Evolutionary conservation across 2,888 invertebrate genomes (phyloP), one percentile per base, ranked within the genome.

Genomic region (Drosophila conformis): DNA sequence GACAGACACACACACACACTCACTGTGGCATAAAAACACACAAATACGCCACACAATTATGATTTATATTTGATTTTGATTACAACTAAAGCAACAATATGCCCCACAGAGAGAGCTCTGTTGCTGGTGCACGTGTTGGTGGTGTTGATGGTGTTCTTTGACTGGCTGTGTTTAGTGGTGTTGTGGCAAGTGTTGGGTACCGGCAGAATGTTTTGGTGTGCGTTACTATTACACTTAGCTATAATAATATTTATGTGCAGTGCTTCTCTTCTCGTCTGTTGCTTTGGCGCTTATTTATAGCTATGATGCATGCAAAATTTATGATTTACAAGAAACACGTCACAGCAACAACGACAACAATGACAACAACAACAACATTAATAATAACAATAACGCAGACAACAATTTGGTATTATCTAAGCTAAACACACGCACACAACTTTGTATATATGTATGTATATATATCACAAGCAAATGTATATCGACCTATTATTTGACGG

Each of bases 21-120:
- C 53, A 69, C 53, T 53, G 52, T 59, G 46, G 46, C 21, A 46
- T 15, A 46, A 25, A 46, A 11, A 56, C 56, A 60, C 73, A 69
- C 79, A 65, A 52, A 70, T 63, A 62, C 58, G 64, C 74, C 83
- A 73, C 77, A 73, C 78, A 79, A 82, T 70, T 89, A 85, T 89
- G 85, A 85, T 85, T 85, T 85, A 85, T 85, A 80, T 90, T 87
- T 72, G 88, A 90, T 85, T 89, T 81, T 80, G 88, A 85, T 85
- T 89, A 84, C 78, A 86, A 86, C 73, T 69, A 83, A 81, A 72
- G 76, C 83, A 86, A 80, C 89, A 88, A 77, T 71, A 63, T 63
- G 73, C 51, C 66, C 67, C 74, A 70, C 54, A 49, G 54, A 60
- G 53, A 38, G 62, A 42, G 40, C 54, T 65, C 33, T 31, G 69